Conservation (phyloP, 2,113 vertebrate species). For the Rhinogobius similis region DNA sequence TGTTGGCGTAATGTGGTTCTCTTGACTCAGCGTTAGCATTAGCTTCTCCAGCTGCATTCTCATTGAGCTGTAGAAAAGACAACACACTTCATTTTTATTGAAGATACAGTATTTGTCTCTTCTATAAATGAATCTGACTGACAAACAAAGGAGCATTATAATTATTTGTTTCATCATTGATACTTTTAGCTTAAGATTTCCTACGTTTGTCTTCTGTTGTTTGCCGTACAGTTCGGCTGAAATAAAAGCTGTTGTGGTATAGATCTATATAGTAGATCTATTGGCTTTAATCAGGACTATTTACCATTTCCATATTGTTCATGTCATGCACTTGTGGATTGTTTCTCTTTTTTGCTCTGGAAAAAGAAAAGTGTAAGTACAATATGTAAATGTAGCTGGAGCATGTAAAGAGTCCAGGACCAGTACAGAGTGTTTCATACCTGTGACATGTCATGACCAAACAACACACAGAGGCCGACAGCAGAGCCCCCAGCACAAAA, state of each 20-base stretch:
- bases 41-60: background rate
- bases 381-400: background rate
- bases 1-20: constrained; percentile 66
- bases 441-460: constrained; percentile 28
- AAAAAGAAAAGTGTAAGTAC: background rate
- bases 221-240: background rate
- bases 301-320: background rate
- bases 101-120: too few relatives aligned
- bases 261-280: background rate
- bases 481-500: constrained; percentile 45
- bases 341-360: background rate
- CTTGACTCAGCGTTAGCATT: background rate
- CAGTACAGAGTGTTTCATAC: constrained; percentile 23
- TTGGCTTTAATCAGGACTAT: background rate
- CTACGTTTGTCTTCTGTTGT: too few relatives aligned
- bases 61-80: background rate
- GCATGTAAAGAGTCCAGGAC: background rate
- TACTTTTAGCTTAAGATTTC: too few relatives aligned
- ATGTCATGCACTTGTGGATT: background rate
- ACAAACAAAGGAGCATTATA: too few relatives aligned
- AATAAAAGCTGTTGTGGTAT: background rate
- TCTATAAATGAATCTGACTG: too few relatives aligned
- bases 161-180: too few relatives aligned
- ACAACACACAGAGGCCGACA: constrained; percentile 40
- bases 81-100: background rate